Conservation (phyloP, 92 coral and sea anemone genomes). For the Phenganax subtilis region DNA sequence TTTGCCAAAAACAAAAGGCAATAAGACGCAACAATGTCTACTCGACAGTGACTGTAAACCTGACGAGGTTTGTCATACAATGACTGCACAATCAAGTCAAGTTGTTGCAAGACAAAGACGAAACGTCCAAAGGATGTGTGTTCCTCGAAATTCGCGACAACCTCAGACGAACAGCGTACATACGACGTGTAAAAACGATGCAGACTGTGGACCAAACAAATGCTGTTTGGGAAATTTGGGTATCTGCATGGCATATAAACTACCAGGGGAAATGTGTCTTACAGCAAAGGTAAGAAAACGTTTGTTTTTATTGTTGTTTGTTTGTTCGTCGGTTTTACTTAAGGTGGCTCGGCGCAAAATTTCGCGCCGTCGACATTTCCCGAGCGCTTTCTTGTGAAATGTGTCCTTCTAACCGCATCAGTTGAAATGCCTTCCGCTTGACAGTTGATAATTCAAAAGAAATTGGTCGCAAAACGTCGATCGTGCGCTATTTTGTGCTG, state of each 20-base stretch:
- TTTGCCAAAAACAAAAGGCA: neutral
- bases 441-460: too few species aligned
- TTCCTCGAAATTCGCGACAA: neutral
- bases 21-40: constrained; percentile 20
- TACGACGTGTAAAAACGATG: constrained; percentile 49
- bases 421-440: too few species aligned
- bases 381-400: too few species aligned
- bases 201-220: constrained; percentile 61
- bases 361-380: too few species aligned
- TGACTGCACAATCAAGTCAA: neutral
- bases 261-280: constrained; percentile 62
- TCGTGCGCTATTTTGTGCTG: too few species aligned
- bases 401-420: too few species aligned
- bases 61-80: constrained; percentile 4
- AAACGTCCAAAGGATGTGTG: constrained; percentile 16
- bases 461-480: too few species aligned
- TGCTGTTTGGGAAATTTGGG: constrained; percentile 63
- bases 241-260: constrained; percentile 50
- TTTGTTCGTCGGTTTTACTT: neutral
- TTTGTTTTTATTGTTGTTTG: neutral
- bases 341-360: neutral
- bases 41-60: constrained; percentile 24
- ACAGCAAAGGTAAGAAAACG: constrained; percentile 30
- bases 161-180: neutral
- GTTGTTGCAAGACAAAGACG: constrained; percentile 24